Evolutionary conservation across 1,140 invertebrate species (phyloP), one percentile per base, ranked within the genome.

Genomic region (Macrostomum lignano): DNA sequence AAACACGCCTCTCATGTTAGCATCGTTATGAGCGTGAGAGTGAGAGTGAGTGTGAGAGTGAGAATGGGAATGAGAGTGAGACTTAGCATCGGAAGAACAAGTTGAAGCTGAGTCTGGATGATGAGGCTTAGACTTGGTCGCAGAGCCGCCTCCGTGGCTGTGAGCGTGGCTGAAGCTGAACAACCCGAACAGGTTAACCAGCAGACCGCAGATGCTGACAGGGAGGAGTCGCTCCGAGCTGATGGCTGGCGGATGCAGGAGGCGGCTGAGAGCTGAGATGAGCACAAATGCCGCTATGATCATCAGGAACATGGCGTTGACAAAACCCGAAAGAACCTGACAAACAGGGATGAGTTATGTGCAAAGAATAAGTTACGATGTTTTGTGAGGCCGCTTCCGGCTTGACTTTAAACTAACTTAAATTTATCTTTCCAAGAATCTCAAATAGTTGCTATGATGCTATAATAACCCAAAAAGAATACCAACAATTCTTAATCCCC

Each of bases 281-380:
- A 93, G 73, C 23, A 94, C 82, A 54, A 88, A 93, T 48, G 91
- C 77, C 17, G 79, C 74, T 45, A 94, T 82, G 49, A 93, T 84
- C 1, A 93, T 55, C 23, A 94, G 60, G 46, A 93, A 86, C 6
- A 94, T 60, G 20, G 79, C 82, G 62, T 94, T 94, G 0, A 88
- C 75, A 60, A 93, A 91, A 1, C 84, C 86, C 4, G 81, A 82
- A 7, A 94, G 46, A 1, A 91, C 76, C 64, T 93, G n/a, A n/a
- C n/a, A n/a, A n/a, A n/a, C n/a, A n/a, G n/a, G n/a, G n/a, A n/a
- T n/a, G n/a, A n/a, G n/a, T n/a, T n/a, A n/a, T n/a, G n/a, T n/a
- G n/a, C n/a, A n/a, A n/a, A n/a, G n/a, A n/a, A n/a, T n/a, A n/a
- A n/a, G n/a, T n/a, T n/a, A n/a, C n/a, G n/a, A n/a, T n/a, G n/a